Base-by-base conservation (phyloP, 2,113 vertebrate genomes). In the Plecturocebus donacophilus region DNA sequence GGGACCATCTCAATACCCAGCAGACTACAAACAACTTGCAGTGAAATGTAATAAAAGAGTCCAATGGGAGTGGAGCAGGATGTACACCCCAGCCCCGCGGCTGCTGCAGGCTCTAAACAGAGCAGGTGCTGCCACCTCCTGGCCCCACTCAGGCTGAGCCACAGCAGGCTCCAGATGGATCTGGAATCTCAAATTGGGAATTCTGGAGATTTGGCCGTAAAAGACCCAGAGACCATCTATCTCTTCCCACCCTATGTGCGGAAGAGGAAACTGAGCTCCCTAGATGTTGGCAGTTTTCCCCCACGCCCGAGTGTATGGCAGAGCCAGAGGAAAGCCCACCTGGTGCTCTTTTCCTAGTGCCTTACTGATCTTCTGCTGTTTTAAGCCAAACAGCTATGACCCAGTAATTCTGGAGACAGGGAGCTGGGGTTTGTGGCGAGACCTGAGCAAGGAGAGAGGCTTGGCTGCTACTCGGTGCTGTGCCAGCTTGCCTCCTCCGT, bases 121-220 rank as follows among this genome's bases (percentile, higher is more conserved):
- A 89, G 76, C 95, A 95, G 66, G 61, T 87, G 97, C 96, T 98
- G 98, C 98, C 98, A 98, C 93, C 98, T 98, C 90, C 98, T 98
- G 98, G 98, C n/a, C 58, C 13, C 19, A 9, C 54, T 70, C 32
- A 79, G 47, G 75, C 52, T 75, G 32, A 92, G 81, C 49, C 38
- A 49, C 8, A 17, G 81, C 45, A 3, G 12, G 35, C 70, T 68
- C 47, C 42, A 25, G 42, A 49, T 8, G 52, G 17, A 42, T 27
- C 25, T 68, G 71, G 32, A 68, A 90, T 87, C 49, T 87, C 25
- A 25, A n/a, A 93, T 45, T 16, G 81, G 40, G 27, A 90, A 80
- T 95, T 56, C 32, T 52, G 54, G 56, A 81, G 20, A 16, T 87
- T 79, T 45, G 19, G 21, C 76, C 49, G 73, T 40, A 30, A 47